Conservation (phyloP, 1,140 invertebrate species). For the Geopemphigus sp. region DNA sequence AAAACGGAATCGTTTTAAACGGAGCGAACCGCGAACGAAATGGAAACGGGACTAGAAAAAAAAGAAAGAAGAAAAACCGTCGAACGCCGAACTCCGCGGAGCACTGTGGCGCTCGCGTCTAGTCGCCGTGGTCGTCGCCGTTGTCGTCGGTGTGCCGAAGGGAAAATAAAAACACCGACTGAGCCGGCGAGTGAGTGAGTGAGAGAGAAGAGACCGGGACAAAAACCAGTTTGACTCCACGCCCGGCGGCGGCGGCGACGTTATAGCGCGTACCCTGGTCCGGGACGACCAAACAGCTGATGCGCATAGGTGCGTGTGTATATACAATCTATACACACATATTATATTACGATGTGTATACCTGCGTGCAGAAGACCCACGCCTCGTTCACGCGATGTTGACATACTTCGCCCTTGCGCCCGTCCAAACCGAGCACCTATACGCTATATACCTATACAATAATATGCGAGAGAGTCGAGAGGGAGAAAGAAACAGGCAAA, state of each 20-base stretch:
- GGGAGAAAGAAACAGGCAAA: too few species aligned
- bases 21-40: background rate
- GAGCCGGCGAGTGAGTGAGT: too few species aligned
- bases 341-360: background rate
- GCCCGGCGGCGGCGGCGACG: background rate
- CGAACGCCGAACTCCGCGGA: background rate
- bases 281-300: constrained; percentile 32
- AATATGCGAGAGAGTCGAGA: too few species aligned
- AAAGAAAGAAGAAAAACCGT: background rate
- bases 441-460: too few species aligned
- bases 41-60: background rate
- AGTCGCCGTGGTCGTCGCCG: background rate
- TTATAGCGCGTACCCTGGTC: background rate
- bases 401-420: constrained; percentile 38
- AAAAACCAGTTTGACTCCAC: constrained; percentile 35
- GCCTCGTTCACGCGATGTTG: constrained; percentile 38
- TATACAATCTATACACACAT: background rate
- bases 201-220: background rate
- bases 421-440: too few species aligned
- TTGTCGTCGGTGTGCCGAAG: constrained; percentile 8
- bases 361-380: background rate
- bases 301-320: background rate
- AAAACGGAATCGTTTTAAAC: background rate
- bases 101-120: background rate
- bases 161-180: constrained; percentile 20